Conservation (phyloP, 2,797 vertebrate genomes). For the Delichon dasypus region DNA sequence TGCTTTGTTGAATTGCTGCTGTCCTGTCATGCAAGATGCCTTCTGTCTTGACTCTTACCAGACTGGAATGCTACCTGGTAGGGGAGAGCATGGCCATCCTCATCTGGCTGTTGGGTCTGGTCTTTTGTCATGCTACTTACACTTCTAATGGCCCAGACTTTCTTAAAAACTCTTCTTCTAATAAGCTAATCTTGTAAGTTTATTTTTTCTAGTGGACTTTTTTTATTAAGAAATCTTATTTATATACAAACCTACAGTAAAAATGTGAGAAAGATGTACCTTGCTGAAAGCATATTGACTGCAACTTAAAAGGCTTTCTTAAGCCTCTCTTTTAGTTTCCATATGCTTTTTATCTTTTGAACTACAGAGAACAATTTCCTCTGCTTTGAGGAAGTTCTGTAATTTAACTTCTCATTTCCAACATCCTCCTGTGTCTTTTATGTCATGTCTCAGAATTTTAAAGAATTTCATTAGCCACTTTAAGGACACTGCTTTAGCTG, state of each 20-base stretch:
- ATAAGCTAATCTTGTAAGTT: neutral
- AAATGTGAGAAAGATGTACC: neutral
- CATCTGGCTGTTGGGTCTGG: neutral
- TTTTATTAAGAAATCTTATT: slow-evolving; percentile 19
- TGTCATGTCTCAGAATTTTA: slow-evolving; percentile 16
- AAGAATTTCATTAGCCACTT: slow-evolving; percentile 21
- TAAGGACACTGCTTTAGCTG: neutral
- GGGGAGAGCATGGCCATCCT: neutral
- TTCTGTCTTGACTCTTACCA: neutral
- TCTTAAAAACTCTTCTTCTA: neutral
- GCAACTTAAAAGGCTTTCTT: slow-evolving; percentile 23
- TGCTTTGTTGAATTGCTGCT: neutral
- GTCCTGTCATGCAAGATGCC: neutral
- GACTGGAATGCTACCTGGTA: neutral
- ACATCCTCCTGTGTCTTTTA: slow-evolving; percentile 2
- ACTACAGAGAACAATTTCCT: slow-evolving; percentile 40
- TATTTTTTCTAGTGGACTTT: neutral
- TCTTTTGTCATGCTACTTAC: neutral
- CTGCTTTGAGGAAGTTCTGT: slow-evolving; percentile 46
- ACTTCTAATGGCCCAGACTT: neutral
- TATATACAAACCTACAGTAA: neutral
- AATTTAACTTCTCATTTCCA: slow-evolving; percentile 50
- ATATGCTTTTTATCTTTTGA: slow-evolving; percentile 24
- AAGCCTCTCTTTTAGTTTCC: slow-evolving; percentile 3
- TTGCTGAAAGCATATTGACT: neutral